Percentiles rank a stretch among this genome's conserved stretches.
phyloP scores from a whole-genome alignment of 1,140 invertebrate species.

The Subanguina moxae region DNA sequence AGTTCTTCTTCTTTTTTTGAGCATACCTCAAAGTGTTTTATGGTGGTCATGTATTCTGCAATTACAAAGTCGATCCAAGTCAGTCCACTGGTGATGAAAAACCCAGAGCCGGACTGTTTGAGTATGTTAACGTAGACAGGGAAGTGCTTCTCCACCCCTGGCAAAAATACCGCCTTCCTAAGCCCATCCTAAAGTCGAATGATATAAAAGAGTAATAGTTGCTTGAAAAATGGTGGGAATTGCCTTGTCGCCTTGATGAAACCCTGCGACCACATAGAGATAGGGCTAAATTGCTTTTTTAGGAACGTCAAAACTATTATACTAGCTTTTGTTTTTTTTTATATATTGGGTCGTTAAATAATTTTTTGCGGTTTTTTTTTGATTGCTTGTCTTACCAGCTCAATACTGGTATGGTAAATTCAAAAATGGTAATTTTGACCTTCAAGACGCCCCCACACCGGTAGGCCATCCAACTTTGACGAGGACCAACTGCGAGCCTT shows the following conservation, averaged over 20 bases:
- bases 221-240: constrained; percentile 7
- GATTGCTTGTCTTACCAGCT: too few relatives aligned
- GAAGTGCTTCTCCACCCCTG: constrained; percentile 28
- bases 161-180: constrained; percentile 23
- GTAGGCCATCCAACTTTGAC: too few relatives aligned
- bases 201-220: neutral
- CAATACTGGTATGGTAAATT: too few relatives aligned
- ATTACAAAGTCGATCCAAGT: constrained; percentile 33
- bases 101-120: constrained; percentile 30
- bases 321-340: too few relatives aligned
- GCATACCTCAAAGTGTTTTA: constrained; percentile 26
- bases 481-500: too few relatives aligned
- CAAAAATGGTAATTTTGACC: too few relatives aligned
- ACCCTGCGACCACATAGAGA: constrained; percentile 32
- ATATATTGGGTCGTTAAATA: too few relatives aligned
- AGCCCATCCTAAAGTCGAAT: constrained; percentile 17
- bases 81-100: constrained; percentile 21
- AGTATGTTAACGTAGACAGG: constrained; percentile 28
- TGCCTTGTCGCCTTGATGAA: constrained; percentile 32
- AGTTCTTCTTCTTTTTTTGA: too few relatives aligned
- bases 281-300: constrained; percentile 16
- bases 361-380: too few relatives aligned
- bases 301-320: too few relatives aligned
- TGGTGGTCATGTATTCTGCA: constrained; percentile 31
- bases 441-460: too few relatives aligned